Evolutionary conservation across 2,113 vertebrate genomes (phyloP).

Genomic region (Eurystomus gularis): DNA sequence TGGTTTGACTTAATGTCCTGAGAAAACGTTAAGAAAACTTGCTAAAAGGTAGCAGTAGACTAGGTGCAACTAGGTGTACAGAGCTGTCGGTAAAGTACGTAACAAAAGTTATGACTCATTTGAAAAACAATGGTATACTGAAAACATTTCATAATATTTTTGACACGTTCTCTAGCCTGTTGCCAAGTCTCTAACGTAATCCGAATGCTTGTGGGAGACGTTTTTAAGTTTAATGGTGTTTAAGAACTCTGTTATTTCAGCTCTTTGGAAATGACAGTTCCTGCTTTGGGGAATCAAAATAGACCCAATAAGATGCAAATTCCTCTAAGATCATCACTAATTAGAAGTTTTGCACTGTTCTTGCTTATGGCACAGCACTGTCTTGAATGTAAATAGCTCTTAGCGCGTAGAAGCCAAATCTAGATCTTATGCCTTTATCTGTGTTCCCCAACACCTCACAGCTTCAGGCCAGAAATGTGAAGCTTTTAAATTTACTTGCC

Average conservation of each 20-base stretch:
- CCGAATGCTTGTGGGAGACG: not conserved
- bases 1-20: not conserved
- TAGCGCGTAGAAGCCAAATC: not conserved
- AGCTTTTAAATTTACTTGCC: not conserved
- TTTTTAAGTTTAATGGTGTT: not conserved
- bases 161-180: not conserved
- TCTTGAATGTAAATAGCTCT: not conserved
- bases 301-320: not conserved
- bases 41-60: not conserved
- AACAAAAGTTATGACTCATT: not conserved
- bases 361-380: not conserved
- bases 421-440: not conserved
- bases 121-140: not conserved
- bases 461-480: not conserved
- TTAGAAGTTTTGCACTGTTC: not conserved
- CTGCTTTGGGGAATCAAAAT: not conserved
- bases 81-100: not conserved
- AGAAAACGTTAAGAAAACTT: not conserved
- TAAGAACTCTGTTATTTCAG: not conserved
- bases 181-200: not conserved
- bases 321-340: not conserved
- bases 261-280: not conserved
- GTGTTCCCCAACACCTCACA: not conserved
- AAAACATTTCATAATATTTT: not conserved
- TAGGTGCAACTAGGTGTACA: not conserved